These are phyloP conservation scores for Eumerus sabulonum DNA, from an alignment of 2,888 invertebrate genomes.

Conservation along the genomic window DNA sequence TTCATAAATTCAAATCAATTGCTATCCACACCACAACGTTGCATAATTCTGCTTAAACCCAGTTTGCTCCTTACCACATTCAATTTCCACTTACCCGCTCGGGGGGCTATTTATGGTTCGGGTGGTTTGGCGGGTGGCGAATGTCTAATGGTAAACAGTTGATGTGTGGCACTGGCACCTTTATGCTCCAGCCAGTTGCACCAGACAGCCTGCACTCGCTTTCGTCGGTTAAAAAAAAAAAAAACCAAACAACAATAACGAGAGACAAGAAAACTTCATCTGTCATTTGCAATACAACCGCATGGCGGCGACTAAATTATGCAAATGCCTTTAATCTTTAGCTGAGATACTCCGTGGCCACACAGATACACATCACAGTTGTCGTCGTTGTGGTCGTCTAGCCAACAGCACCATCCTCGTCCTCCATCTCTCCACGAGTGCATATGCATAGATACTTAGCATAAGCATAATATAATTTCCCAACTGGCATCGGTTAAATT, in stretches of 20 bases:
- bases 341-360: conserved; percentile 69
- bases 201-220: conserved; percentile 26
- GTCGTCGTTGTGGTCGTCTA: conserved; percentile 6
- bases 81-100: conserved; percentile 8
- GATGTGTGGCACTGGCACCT: conserved; percentile 1
- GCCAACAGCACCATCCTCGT: conserved; percentile 3
- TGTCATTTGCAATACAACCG: conserved; percentile 65
- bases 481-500: conserved; percentile 62
- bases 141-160: no score
- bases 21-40: conserved; percentile 41
- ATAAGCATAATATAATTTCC: conserved; percentile 59
- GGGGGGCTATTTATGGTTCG: no score
- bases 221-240: not conserved
- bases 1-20: conserved; percentile 64
- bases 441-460: conserved; percentile 47
- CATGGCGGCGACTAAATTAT: conserved; percentile 57
- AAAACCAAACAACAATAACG: not conserved
- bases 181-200: conserved; percentile 9
- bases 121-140: no score
- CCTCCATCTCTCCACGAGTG: not conserved
- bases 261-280: conserved; percentile 43
- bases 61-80: conserved; percentile 8
- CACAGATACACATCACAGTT: conserved; percentile 49
- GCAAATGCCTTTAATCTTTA: conserved; percentile 75
- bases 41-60: conserved; percentile 50